These are phyloP conservation scores for Caenorhabditis doughertyi DNA, from an alignment of 2,888 invertebrate species.

Conservation along the genomic window DNA sequence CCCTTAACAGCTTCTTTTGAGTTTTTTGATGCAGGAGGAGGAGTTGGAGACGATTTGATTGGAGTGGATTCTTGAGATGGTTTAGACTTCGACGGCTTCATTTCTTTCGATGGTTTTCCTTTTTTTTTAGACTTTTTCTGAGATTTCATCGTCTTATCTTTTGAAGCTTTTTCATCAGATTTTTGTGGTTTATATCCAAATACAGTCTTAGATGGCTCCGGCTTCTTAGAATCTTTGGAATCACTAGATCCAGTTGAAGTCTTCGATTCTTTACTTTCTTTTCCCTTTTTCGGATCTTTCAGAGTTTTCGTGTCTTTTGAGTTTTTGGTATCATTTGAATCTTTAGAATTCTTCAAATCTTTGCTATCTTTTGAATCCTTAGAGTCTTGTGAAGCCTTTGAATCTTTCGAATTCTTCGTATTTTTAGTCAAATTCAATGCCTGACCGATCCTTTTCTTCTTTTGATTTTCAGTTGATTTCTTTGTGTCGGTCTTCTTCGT, in stretches of 20 bases:
- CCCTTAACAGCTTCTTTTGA: neutral
- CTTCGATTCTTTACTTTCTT: neutral
- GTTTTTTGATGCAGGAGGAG: neutral
- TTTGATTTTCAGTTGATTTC: neutral
- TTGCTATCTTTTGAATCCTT: slow-evolving; percentile 1
- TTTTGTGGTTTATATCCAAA: neutral
- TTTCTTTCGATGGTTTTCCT: neutral
- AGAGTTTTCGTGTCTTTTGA: neutral
- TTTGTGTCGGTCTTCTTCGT: neutral
- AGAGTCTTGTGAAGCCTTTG: neutral
- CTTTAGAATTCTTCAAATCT: slow-evolving; percentile 2
- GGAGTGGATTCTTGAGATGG: slow-evolving; percentile 12
- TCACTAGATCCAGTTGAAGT: neutral
- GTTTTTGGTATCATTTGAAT: neutral
- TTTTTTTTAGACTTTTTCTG: slow-evolving; percentile 1
- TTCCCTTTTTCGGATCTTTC: neutral
- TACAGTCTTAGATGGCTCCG: neutral
- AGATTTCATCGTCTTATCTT: slow-evolving; percentile 7
- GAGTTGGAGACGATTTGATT: neutral
- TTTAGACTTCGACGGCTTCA: neutral
- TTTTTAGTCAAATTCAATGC: slow-evolving; percentile 8
- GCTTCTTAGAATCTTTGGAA: neutral
- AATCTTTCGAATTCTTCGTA: slow-evolving; percentile 25
- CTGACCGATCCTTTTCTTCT: slow-evolving; percentile 1
- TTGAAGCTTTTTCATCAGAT: neutral